phyloP scores from a whole-genome alignment of 2,888 invertebrate species.

The Yponomeuta sedellus region DNA sequence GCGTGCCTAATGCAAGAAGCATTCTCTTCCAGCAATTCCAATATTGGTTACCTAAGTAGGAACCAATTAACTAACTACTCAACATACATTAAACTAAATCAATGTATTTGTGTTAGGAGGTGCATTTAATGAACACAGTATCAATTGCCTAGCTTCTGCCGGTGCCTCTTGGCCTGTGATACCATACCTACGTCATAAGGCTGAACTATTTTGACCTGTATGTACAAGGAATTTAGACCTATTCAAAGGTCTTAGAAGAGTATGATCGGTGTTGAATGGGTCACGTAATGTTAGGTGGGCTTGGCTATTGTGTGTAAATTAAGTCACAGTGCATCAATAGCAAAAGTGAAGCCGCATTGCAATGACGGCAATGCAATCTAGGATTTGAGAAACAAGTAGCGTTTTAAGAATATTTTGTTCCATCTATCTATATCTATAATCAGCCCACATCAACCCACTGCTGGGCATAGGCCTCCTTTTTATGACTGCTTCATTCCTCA shows the following conservation, averaged over 20 bases:
- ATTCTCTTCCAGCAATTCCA: no score
- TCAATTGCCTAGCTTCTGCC: background rate
- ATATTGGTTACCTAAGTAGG: no score
- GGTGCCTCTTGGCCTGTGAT: background rate
- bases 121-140: background rate
- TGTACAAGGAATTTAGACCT: background rate
- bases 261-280: background rate
- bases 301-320: slow-evolving; percentile 8
- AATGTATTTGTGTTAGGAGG: background rate
- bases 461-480: no score
- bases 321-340: background rate
- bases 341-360: no score
- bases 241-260: background rate
- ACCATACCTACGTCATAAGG: background rate
- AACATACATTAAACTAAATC: background rate
- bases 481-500: no score
- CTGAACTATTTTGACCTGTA: background rate
- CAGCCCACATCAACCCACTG: no score
- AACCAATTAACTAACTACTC: no score
- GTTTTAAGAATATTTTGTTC: no score
- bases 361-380: no score
- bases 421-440: no score
- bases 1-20: no score
- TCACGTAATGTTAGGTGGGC: background rate
- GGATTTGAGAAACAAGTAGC: no score